A percentile compares a stretch with the other conserved stretches of the same genome.
These are phyloP conservation scores for Cerceris rybyensis DNA, from an alignment of 2,888 invertebrate species.

Conservation along the genomic window DNA sequence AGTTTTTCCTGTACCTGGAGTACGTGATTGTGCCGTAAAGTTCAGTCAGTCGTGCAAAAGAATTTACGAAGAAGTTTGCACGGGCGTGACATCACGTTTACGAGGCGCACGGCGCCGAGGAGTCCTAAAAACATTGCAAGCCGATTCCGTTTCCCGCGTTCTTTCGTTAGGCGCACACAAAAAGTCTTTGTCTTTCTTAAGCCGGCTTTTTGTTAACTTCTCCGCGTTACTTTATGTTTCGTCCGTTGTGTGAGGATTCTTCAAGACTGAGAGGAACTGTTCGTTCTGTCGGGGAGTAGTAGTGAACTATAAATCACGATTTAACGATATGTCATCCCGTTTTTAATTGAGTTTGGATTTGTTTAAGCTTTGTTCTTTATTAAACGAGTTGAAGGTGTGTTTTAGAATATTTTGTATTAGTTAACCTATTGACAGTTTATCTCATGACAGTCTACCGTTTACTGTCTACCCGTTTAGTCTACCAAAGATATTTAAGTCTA, in stretches of 20 bases:
- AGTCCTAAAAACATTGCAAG: constrained; percentile 31
- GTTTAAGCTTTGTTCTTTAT: too few species aligned
- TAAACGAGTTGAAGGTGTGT: too few species aligned
- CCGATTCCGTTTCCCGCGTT: constrained; percentile 8
- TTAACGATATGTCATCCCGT: too few species aligned
- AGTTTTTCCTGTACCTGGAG: constrained; percentile 48
- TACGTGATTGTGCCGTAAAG: constrained; percentile 72
- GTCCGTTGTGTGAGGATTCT: background rate
- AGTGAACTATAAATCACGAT: too few species aligned
- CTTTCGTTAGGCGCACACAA: constrained; percentile 1
- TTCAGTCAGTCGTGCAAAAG: constrained; percentile 40
- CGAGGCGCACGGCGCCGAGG: constrained; percentile 41
- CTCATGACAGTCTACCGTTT: too few species aligned
- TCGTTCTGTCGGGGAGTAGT: background rate
- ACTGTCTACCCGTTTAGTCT: too few species aligned
- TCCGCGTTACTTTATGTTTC: background rate
- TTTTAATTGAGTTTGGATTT: too few species aligned
- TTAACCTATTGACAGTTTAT: too few species aligned
- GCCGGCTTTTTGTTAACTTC: constrained; percentile 1
- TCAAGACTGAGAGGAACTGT: background rate
- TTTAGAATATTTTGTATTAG: too few species aligned
- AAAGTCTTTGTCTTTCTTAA: background rate
- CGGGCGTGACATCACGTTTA: constrained; percentile 52
- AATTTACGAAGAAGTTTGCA: constrained; percentile 54
- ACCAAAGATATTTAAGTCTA: too few species aligned